Evolutionary conservation across 2,888 invertebrate species (phyloP).

Genomic region (Bombyx huttoni): DNA sequence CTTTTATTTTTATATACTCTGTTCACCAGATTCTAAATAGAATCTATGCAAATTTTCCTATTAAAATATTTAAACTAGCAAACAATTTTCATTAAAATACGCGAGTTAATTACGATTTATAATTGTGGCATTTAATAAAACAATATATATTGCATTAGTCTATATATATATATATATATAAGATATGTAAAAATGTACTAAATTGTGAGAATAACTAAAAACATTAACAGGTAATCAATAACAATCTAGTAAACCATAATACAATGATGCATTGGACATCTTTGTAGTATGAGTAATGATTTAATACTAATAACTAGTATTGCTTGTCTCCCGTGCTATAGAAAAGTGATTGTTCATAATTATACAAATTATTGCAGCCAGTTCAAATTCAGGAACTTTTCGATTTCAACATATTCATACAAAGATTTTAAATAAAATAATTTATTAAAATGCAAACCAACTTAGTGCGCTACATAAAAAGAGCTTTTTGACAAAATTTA

Average conservation of each 20-base stretch:
- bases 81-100: neutral
- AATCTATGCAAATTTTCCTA: neutral
- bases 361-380: neutral
- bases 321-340: no score
- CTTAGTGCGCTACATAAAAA: constrained; percentile 8
- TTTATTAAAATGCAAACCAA: constrained; percentile 4
- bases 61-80: neutral
- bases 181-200: neutral
- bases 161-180: neutral
- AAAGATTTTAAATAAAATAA: neutral
- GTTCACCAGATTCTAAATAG: neutral
- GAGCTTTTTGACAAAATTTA: constrained; percentile 12
- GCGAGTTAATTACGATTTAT: neutral
- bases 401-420: neutral
- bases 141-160: neutral
- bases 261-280: neutral
- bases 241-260: neutral
- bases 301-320: no score
- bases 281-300: no score
- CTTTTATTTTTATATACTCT: no score
- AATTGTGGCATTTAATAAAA: neutral
- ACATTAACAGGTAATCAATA: neutral
- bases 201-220: neutral
- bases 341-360: neutral
- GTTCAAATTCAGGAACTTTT: neutral